These are phyloP conservation scores for Colletes latitarsis DNA, from an alignment of 1,140 invertebrate genomes.

Conservation along the genomic window DNA sequence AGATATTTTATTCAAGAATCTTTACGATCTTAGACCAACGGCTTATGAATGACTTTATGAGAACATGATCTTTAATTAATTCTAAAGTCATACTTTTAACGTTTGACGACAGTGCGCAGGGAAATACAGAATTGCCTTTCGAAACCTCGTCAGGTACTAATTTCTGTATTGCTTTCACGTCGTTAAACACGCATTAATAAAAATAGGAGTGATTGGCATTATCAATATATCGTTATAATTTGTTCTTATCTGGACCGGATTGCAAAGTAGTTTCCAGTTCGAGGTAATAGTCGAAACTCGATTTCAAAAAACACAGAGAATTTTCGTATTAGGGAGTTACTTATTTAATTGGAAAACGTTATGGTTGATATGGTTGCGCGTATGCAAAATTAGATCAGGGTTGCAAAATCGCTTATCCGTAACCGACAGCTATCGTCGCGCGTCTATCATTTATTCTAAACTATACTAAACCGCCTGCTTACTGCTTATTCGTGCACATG, in stretches of 20 bases:
- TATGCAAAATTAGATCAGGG: no score
- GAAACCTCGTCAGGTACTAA: not conserved
- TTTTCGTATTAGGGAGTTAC: no score
- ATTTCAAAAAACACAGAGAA: no score
- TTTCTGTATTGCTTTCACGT: no score
- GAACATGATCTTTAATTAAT: no score
- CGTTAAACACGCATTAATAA: not conserved
- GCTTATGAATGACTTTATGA: no score
- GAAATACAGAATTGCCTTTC: not conserved
- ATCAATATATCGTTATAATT: no score
- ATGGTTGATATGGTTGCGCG: no score
- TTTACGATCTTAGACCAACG: no score
- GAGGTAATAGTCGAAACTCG: not conserved
- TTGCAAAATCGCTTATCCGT: not conserved
- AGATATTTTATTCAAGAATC: not conserved
- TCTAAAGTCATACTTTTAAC: no score
- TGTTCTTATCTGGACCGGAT: not conserved
- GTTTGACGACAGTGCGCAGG: no score
- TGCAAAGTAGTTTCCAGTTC: not conserved
- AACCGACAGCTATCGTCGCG: not conserved
- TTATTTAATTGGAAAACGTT: no score
- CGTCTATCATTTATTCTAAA: conserved; percentile 1
- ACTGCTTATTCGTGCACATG: not conserved
- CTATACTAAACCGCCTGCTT: not conserved
- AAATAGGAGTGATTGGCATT: not conserved